A percentile compares a stretch with the other conserved stretches of the same genome.
These are phyloP conservation scores for Liasis olivaceus DNA, from an alignment of 2,797 vertebrate genomes.

Conservation along the genomic window DNA sequence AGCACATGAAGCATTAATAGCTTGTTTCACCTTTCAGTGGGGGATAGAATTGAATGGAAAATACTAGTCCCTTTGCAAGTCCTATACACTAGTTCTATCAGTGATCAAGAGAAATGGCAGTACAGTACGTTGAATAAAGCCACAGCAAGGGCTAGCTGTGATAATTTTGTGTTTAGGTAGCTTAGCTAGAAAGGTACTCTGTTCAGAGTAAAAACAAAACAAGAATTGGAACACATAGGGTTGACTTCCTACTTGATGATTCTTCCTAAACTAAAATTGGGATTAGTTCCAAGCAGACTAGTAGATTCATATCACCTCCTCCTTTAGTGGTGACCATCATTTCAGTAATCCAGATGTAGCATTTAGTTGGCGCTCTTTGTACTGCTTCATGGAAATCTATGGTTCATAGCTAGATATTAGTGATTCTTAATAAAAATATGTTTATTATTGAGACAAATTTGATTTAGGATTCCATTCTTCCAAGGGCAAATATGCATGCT, in stretches of 20 bases:
- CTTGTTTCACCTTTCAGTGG: neutral
- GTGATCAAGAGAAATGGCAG: slow-evolving; percentile 20
- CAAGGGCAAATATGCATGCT: neutral
- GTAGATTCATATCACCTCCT: neutral
- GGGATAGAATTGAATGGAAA: neutral
- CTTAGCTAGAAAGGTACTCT: neutral
- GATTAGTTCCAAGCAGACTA: neutral
- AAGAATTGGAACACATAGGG: neutral
- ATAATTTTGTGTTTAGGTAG: neutral
- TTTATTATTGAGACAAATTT: neutral
- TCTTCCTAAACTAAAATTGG: neutral
- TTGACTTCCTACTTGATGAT: neutral
- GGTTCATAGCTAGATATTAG: neutral
- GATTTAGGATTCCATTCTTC: neutral
- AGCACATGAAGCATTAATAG: neutral
- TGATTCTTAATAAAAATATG: neutral
- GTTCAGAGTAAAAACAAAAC: neutral
- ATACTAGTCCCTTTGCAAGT: neutral
- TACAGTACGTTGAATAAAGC: slow-evolving; percentile 18
- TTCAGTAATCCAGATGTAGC: neutral
- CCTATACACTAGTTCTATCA: slow-evolving; percentile 13
- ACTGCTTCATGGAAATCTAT: neutral
- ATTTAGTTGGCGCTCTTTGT: neutral
- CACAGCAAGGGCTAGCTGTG: neutral
- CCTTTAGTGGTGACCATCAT: neutral